A percentile compares a stretch with the other conserved stretches of the same genome.
These are phyloP conservation scores for Acleris cristana DNA, from an alignment of 2,888 invertebrate genomes.

Conservation along the genomic window DNA sequence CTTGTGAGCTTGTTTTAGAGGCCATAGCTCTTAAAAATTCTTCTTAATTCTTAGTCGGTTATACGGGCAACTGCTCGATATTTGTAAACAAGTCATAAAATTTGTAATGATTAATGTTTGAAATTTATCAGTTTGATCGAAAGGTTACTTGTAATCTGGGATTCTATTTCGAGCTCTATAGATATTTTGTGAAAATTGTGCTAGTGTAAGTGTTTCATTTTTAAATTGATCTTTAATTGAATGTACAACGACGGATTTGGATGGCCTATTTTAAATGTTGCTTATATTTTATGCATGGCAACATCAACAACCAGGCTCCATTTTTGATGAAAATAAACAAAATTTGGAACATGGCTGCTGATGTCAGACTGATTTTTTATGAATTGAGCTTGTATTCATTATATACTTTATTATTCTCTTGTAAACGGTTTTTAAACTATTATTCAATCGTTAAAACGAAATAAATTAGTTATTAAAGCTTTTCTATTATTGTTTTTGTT, in stretches of 20 bases:
- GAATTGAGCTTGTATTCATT: conserved; percentile 42
- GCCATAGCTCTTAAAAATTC: no score
- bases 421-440: conserved; percentile 27
- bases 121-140: neutral
- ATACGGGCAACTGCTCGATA: no score
- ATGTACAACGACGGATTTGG: conserved; percentile 26
- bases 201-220: neutral
- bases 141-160: neutral
- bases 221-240: neutral
- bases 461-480: conserved; percentile 36
- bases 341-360: conserved; percentile 58
- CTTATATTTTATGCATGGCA: conserved; percentile 52
- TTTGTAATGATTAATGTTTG: no score
- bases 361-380: conserved; percentile 62
- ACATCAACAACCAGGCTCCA: conserved; percentile 61
- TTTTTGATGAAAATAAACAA: conserved; percentile 39
- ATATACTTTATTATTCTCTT: conserved; percentile 36
- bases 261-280: conserved; percentile 12
- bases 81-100: no score
- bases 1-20: no score
- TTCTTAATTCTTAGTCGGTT: no score
- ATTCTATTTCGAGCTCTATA: conserved; percentile 5
- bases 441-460: conserved; percentile 26
- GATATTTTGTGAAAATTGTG: conserved; percentile 1
- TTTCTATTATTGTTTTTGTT: conserved; percentile 44